Conservation (phyloP, 2,797 vertebrate species). For the Schizopygopsis pylzovi region DNA sequence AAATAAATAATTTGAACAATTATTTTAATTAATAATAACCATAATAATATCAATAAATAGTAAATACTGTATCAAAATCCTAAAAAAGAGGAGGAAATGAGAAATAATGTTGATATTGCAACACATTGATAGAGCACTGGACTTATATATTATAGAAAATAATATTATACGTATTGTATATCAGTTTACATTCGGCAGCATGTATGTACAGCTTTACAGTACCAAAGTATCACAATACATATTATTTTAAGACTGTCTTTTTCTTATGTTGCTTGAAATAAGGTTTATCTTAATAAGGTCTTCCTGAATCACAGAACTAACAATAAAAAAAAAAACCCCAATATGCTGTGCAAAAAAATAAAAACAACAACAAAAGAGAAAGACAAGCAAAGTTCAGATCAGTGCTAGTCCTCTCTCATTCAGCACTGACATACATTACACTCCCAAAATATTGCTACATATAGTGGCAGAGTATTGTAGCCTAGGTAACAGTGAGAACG, state of each 20-base stretch:
- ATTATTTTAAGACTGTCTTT: conserved; percentile 82
- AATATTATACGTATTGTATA: conserved; percentile 76
- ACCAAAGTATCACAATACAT: conserved; percentile 80
- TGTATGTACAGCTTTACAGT: conserved; percentile 81
- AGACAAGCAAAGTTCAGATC: conserved; percentile 75
- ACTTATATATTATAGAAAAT: conserved; percentile 76
- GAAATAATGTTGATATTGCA: conserved; percentile 69
- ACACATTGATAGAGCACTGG: conserved; percentile 68
- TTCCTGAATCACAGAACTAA: conserved; percentile 73
- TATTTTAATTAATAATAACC: conserved; percentile 18
- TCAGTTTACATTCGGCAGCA: conserved; percentile 82
- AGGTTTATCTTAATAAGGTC: conserved; percentile 70
- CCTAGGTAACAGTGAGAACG: conserved; percentile 53
- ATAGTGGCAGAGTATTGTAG: conserved; percentile 72
- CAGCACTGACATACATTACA: conserved; percentile 45
- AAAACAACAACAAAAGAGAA: conserved; percentile 42
- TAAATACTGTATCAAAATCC: conserved; percentile 83
- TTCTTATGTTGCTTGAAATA: conserved; percentile 58
- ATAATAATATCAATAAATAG: conserved; percentile 75
- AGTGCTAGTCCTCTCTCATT: conserved; percentile 77
- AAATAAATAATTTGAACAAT: conserved; percentile 82
- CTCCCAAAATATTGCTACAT: conserved; percentile 73
- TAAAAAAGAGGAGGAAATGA: conserved; percentile 55
- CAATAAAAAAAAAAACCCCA: conserved; percentile 71
- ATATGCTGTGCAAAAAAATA: conserved; percentile 79